A percentile compares a stretch with the other conserved stretches of the same genome.
Conservation (phyloP, 2,797 vertebrate genomes). For the Ciconia nigra region DNA sequence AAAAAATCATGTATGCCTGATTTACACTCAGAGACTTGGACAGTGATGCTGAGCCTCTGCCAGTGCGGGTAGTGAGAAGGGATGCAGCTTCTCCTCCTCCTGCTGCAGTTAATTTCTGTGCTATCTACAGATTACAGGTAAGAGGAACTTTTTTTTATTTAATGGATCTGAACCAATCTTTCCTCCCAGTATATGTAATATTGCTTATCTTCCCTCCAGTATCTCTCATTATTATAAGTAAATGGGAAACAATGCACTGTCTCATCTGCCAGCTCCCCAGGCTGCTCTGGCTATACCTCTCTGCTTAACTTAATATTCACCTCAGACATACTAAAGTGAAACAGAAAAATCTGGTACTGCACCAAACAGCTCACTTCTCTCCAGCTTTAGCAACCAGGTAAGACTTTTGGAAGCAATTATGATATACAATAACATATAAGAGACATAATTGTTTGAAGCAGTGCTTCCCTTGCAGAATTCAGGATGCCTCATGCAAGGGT, state of each 20-base stretch:
- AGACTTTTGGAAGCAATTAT: neutral
- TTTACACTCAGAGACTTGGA: neutral
- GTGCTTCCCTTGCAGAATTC: neutral
- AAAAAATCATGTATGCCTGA: neutral
- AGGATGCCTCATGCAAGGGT: neutral
- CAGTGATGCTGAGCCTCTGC: neutral
- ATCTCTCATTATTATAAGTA: neutral
- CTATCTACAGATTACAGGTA: neutral
- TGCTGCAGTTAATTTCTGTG: neutral
- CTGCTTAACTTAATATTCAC: neutral
- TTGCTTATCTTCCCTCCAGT: neutral
- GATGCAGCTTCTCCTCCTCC: neutral
- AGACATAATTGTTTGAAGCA: neutral
- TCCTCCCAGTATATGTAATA: neutral
- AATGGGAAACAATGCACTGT: neutral
- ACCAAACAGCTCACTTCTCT: neutral
- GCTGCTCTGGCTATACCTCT: neutral
- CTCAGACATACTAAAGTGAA: neutral
- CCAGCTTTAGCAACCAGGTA: neutral
- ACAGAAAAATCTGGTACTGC: neutral
- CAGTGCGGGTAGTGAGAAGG: rapidly evolving
- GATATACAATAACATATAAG: neutral
- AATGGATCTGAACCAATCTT: neutral
- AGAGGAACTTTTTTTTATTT: neutral
- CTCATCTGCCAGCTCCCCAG: neutral